Evolutionary conservation across 1,140 invertebrate species (phyloP).

Genomic region (Eriocheir sinensis): DNA sequence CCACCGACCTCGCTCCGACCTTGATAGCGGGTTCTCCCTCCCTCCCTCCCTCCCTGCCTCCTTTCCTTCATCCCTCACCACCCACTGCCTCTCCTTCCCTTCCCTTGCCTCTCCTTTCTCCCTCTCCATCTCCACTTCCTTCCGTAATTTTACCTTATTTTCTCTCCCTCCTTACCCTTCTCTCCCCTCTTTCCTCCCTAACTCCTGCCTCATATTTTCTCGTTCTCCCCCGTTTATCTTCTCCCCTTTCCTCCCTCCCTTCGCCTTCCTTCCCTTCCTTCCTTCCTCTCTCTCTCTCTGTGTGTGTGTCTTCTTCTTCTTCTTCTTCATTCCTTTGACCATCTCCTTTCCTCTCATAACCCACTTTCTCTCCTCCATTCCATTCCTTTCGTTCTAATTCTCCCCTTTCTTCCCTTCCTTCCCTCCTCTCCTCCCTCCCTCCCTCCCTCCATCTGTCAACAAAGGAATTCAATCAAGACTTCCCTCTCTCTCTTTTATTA

Average conservation of each 20-base stretch:
- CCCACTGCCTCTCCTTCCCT: neutral
- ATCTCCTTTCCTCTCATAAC: neutral
- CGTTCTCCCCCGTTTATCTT: neutral
- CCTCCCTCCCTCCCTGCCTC: no score
- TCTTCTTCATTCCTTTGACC: neutral
- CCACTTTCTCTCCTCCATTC: neutral
- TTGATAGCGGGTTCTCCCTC: neutral
- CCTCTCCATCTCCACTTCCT: neutral
- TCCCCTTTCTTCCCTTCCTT: neutral
- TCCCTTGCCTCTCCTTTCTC: neutral
- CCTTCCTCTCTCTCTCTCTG: neutral
- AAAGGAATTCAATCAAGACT: neutral
- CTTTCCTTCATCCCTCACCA: no score
- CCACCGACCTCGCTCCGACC: neutral
- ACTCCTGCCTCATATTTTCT: neutral
- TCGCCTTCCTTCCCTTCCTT: neutral
- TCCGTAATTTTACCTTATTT: neutral
- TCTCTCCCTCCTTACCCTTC: neutral
- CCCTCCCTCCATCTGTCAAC: neutral
- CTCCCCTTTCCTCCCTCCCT: neutral
- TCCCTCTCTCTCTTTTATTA: neutral
- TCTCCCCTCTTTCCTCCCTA: neutral
- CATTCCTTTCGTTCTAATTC: neutral
- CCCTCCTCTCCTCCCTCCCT: neutral
- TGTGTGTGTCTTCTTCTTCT: neutral